A percentile compares a stretch with the other conserved stretches of the same genome.
Evolutionary conservation across 2,797 vertebrate genomes (phyloP).

Genomic region (Acanthurus lineatus): DNA sequence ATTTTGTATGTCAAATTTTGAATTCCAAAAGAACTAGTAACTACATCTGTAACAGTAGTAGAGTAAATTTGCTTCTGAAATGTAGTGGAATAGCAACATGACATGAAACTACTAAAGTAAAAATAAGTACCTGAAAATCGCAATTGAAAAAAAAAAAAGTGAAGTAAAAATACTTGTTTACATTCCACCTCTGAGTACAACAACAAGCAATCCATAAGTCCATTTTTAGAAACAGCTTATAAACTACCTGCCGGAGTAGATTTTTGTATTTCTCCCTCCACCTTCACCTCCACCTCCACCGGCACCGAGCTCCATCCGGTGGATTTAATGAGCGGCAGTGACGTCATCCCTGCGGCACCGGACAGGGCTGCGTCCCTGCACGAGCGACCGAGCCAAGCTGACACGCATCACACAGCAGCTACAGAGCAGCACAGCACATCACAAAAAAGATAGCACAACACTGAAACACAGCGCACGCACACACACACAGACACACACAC

Average conservation of each 20-base stretch:
- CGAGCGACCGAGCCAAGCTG: conserved; percentile 3
- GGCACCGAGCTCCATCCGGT: conserved; percentile 2
- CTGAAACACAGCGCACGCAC: no score
- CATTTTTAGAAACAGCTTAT: not conserved
- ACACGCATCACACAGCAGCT: conserved; percentile 26
- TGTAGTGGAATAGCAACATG: no score
- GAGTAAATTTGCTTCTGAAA: no score
- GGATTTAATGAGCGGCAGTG: conserved; percentile 34
- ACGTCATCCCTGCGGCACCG: conserved; percentile 70
- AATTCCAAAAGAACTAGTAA: no score
- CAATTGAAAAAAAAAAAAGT: not conserved
- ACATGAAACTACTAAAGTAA: not conserved
- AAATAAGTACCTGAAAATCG: no score
- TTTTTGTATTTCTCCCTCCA: not conserved
- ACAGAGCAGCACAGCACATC: not conserved
- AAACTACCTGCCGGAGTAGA: not conserved
- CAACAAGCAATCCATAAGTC: not conserved
- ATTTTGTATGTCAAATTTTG: no score
- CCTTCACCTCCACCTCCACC: not conserved
- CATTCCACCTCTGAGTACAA: not conserved
- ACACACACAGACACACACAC: not conserved
- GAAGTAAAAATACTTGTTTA: not conserved
- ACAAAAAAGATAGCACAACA: no score
- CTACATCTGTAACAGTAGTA: no score
- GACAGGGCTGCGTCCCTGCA: conserved; percentile 49